phyloP scores from a whole-genome alignment of 1,140 invertebrate genomes.

The Bombus difficillimus region DNA sequence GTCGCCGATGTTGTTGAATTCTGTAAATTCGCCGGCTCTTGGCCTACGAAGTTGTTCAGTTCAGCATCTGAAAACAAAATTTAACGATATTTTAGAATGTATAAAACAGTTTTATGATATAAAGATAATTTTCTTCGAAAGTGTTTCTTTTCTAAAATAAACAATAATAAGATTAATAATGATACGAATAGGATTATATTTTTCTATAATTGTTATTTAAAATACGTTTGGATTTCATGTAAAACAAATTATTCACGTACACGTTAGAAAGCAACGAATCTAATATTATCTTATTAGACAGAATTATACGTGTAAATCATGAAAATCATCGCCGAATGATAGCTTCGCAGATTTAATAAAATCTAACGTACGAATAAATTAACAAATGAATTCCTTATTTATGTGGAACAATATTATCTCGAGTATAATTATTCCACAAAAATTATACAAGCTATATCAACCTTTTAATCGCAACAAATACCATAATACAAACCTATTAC shows the following conservation, averaged over 20 bases:
- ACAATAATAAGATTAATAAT: too few species aligned
- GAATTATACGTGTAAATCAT: neutral
- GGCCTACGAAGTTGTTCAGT: conserved; percentile 70
- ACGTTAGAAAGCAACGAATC: neutral
- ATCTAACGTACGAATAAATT: neutral
- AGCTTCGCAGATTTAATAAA: too few species aligned
- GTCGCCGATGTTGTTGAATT: neutral
- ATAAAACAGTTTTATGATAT: neutral
- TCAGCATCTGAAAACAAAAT: conserved; percentile 69
- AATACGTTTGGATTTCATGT: too few species aligned
- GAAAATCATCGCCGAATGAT: neutral
- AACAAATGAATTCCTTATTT: neutral
- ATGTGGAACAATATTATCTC: too few species aligned
- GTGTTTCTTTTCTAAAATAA: too few species aligned
- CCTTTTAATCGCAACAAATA: neutral
- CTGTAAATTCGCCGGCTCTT: conserved; percentile 43
- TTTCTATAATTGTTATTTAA: too few species aligned
- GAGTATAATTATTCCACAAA: neutral
- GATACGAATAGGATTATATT: too few species aligned
- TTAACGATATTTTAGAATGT: neutral
- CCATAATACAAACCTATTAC: neutral
- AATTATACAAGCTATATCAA: neutral
- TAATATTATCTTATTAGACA: neutral
- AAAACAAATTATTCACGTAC: too few species aligned
- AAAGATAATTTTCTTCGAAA: neutral